These are phyloP conservation scores for Cathartes aura DNA, from an alignment of 2,113 vertebrate genomes.

Conservation along the genomic window DNA sequence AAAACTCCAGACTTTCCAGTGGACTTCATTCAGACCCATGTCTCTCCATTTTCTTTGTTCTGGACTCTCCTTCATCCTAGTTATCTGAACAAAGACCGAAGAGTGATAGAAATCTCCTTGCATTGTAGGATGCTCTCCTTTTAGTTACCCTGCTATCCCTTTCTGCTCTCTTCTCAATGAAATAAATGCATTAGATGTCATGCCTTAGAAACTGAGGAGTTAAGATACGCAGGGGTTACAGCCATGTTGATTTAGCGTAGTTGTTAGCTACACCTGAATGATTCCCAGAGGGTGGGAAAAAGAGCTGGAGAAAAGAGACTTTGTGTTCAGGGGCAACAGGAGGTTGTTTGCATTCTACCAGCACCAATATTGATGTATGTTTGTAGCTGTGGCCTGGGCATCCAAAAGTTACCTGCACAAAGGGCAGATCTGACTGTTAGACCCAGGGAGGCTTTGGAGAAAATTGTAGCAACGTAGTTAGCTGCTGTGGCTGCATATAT, in stretches of 20 bases:
- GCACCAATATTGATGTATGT: background rate
- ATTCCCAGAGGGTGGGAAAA: background rate
- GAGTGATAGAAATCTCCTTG: background rate
- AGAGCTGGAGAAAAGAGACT: background rate
- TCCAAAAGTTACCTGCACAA: background rate
- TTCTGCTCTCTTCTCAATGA: background rate
- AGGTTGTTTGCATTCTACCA: background rate
- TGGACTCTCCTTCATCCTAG: background rate
- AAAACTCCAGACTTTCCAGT: background rate
- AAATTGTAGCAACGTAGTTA: background rate
- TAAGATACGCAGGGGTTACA: background rate
- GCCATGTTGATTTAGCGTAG: background rate
- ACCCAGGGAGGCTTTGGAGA: background rate
- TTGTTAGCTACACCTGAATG: background rate
- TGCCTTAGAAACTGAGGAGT: background rate
- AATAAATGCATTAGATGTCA: background rate
- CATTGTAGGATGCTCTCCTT: background rate
- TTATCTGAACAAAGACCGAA: background rate
- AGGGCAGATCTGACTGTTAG: background rate
- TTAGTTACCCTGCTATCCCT: background rate
- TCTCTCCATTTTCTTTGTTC: background rate
- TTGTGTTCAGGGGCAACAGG: background rate
- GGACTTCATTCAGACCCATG: background rate
- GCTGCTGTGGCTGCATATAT: background rate
- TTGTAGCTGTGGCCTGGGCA: background rate